Evolutionary conservation across 2,113 vertebrate genomes (phyloP).

Genomic region (Shinisaurus crocodilurus): DNA sequence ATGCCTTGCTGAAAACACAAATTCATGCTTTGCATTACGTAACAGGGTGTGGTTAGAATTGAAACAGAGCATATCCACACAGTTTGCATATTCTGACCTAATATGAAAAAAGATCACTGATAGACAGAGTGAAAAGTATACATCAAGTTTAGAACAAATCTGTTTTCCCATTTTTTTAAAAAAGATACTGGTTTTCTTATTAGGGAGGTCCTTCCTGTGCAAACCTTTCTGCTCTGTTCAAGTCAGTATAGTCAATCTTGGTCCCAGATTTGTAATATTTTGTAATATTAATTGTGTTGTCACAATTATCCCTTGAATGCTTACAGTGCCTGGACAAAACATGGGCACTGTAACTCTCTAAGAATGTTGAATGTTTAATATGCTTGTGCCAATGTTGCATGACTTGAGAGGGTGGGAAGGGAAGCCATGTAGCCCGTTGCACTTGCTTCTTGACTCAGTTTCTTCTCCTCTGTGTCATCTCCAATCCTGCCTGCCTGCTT

Average conservation of each 20-base stretch:
- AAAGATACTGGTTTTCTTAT: not conserved
- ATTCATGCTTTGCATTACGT: not conserved
- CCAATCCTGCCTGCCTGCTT: not conserved
- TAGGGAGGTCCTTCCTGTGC: not conserved
- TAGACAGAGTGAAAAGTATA: not conserved
- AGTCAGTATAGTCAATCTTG: slow-evolving; percentile 43
- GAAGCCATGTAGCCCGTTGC: not conserved
- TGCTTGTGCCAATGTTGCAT: not conserved
- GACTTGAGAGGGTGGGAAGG: not conserved
- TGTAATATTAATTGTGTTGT: not conserved
- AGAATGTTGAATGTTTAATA: not conserved
- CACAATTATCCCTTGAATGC: slow-evolving; percentile 3
- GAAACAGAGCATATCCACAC: not conserved
- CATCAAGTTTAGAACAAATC: not conserved
- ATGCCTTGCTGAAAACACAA: not conserved
- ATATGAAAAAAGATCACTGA: not conserved
- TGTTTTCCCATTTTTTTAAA: not conserved
- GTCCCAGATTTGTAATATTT: slow-evolving; percentile 13
- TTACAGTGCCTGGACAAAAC: not conserved
- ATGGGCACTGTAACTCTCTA: not conserved
- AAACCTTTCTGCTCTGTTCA: not conserved
- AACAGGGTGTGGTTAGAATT: not conserved
- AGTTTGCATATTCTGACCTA: not conserved
- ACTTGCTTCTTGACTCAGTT: not conserved
- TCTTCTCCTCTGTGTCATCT: not conserved